phyloP scores from a whole-genome alignment of 2,797 vertebrate genomes.

The Brachyalestes nurse region DNA sequence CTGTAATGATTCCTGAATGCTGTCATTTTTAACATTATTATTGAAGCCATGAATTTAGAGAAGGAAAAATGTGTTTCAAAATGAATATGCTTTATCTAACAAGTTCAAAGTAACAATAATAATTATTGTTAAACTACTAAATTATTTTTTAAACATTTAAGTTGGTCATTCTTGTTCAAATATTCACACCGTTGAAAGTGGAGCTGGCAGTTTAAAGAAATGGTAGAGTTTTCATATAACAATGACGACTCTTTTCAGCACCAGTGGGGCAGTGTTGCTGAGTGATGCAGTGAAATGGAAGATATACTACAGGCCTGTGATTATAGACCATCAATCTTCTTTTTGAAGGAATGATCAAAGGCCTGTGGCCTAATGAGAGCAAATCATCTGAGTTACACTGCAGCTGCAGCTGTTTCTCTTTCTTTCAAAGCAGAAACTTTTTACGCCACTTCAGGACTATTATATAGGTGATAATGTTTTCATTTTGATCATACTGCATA shows the following conservation, averaged over 20 bases:
- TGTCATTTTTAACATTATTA: too few relatives aligned
- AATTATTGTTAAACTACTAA: too few relatives aligned
- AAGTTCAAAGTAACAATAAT: too few relatives aligned
- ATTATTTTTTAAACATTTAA: neutral
- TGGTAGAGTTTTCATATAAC: neutral
- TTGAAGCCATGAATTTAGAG: too few relatives aligned
- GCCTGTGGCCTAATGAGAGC: slow-evolving; percentile 27
- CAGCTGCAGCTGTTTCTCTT: neutral
- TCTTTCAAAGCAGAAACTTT: slow-evolving; percentile 9
- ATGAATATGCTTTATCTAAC: too few relatives aligned
- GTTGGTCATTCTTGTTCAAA: too few relatives aligned
- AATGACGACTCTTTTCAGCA: neutral
- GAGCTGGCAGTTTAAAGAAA: neutral
- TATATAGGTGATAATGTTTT: neutral
- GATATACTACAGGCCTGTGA: slow-evolving; percentile 17
- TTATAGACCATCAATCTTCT: slow-evolving; percentile 24
- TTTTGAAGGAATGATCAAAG: slow-evolving; percentile 35
- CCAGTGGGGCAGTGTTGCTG: neutral
- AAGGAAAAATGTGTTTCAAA: too few relatives aligned
- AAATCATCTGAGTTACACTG: slow-evolving; percentile 19
- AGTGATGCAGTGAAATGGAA: slow-evolving; percentile 14
- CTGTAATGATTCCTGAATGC: neutral
- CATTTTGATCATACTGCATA: neutral
- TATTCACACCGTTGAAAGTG: neutral
- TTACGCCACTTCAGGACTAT: neutral